phyloP scores from a whole-genome alignment of 1,140 invertebrate genomes.

The Saccostrea echinata region DNA sequence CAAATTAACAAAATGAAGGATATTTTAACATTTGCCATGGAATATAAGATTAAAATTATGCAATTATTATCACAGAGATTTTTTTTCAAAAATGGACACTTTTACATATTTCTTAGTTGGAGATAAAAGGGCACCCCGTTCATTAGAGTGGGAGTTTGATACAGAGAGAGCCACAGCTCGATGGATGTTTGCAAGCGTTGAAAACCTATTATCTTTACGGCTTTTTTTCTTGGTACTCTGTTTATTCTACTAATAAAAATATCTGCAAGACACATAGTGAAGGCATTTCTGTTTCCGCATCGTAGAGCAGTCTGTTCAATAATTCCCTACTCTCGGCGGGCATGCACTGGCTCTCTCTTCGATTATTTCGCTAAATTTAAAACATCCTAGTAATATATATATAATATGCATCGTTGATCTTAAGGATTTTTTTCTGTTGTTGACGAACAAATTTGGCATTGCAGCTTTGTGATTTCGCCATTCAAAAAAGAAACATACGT shows the following conservation, averaged over 20 bases:
- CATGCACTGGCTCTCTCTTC: neutral
- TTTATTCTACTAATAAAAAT: constrained; percentile 31
- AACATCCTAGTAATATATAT: neutral
- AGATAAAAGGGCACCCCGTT: neutral
- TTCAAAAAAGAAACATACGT: neutral
- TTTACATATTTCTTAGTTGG: neutral
- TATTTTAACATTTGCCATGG: too few relatives aligned
- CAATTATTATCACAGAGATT: too few relatives aligned
- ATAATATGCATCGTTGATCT: neutral
- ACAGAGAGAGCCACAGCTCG: neutral
- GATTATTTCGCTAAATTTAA: neutral
- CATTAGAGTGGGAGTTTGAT: neutral
- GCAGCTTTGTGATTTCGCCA: neutral
- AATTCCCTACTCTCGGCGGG: neutral
- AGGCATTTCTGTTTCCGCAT: constrained; percentile 24
- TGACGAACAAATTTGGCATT: neutral
- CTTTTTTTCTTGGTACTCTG: constrained; percentile 3
- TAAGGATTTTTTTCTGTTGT: neutral
- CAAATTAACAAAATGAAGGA: too few relatives aligned
- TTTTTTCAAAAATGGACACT: neutral
- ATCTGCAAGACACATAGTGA: constrained; percentile 6
- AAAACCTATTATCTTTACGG: constrained; percentile 8
- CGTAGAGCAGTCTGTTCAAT: constrained; percentile 1
- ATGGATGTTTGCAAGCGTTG: neutral
- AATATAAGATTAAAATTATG: too few relatives aligned